Evolutionary conservation across 2,888 invertebrate species (phyloP).

Genomic region (Piscicola geometra): DNA sequence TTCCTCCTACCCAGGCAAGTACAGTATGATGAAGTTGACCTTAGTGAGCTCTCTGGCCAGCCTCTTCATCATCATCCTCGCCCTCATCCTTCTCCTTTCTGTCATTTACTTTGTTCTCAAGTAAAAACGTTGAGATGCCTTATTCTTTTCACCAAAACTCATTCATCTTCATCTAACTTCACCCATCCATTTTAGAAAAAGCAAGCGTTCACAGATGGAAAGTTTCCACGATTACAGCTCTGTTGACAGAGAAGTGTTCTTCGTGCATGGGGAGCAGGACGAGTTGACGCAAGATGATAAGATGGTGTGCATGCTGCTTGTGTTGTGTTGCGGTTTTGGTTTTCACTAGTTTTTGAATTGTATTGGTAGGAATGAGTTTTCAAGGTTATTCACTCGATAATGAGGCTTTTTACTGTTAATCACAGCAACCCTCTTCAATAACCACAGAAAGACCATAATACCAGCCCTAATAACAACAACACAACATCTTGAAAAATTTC

Average conservation of each 20-base stretch:
- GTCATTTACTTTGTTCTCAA: conserved; percentile 18
- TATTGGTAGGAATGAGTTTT: too few relatives aligned
- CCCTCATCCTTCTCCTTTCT: conserved; percentile 7
- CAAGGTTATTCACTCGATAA: too few relatives aligned
- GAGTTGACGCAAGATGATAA: conserved; percentile 9
- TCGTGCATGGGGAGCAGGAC: conserved; percentile 20
- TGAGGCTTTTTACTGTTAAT: too few relatives aligned
- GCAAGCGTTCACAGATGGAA: not conserved
- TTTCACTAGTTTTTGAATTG: too few relatives aligned
- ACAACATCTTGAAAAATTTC: not conserved
- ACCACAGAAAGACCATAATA: too few relatives aligned
- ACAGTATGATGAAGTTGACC: conserved; percentile 12
- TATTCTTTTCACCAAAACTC: too few relatives aligned
- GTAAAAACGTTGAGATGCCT: not conserved
- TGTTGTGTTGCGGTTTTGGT: too few relatives aligned
- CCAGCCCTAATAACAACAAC: not conserved
- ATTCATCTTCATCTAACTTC: too few relatives aligned
- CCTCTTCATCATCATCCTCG: conserved; percentile 12
- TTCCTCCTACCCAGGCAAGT: not conserved
- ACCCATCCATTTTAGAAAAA: too few relatives aligned
- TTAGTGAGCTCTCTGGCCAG: not conserved
- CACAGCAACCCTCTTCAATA: too few relatives aligned
- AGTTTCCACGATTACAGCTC: not conserved
- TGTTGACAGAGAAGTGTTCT: conserved; percentile 23
- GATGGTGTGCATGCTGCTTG: too few relatives aligned